Evolutionary conservation across 2,888 invertebrate genomes (phyloP).

Genomic region (Sminthurides aquaticus): DNA sequence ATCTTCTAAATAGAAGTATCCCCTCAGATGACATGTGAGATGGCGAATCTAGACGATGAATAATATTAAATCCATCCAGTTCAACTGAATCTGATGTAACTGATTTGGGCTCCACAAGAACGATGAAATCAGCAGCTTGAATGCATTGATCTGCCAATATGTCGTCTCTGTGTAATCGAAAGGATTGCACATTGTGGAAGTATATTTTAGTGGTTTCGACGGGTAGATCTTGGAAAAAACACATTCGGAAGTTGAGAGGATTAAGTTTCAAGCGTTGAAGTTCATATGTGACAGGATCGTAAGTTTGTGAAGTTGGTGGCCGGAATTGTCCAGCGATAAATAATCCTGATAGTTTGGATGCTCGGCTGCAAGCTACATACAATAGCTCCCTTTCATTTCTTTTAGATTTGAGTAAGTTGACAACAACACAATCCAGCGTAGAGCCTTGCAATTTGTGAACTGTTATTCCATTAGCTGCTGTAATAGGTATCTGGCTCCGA

Average conservation of each 20-base stretch:
- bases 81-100: neutral
- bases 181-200: neutral
- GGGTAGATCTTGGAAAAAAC: neutral
- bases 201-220: neutral
- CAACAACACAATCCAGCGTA: neutral
- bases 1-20: neutral
- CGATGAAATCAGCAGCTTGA: neutral
- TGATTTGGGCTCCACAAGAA: neutral
- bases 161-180: neutral
- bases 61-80: neutral
- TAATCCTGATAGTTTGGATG: neutral
- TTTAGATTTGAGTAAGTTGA: neutral
- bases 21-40: neutral
- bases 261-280: neutral
- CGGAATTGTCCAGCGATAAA: neutral
- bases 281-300: neutral
- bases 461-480: neutral
- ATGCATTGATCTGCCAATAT: neutral
- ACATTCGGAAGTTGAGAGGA: neutral
- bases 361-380: slow-evolving; percentile 3
- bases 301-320: neutral
- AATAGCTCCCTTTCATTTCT: neutral
- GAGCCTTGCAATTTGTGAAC: neutral
- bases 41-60: neutral
- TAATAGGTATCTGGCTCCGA: neutral